A percentile compares a stretch with the other conserved stretches of the same genome.
Evolutionary conservation across 2,113 vertebrate genomes (phyloP).

Genomic region (Toxotes chatareus): DNA sequence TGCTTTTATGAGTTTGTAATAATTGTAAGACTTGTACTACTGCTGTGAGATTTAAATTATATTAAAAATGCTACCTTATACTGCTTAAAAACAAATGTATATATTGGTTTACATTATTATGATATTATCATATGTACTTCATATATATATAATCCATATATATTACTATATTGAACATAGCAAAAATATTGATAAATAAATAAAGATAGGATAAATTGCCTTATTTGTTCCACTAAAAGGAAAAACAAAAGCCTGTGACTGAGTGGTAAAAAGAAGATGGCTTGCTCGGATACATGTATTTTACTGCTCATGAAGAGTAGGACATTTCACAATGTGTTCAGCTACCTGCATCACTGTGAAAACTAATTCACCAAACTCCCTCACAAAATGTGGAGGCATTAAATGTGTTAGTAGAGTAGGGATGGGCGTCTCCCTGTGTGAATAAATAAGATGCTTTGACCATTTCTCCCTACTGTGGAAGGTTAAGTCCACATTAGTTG

Average conservation of each 20-base stretch:
- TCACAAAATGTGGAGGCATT: not conserved
- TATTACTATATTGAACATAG: no score
- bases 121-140: not conserved
- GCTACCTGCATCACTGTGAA: not conserved
- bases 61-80: not conserved
- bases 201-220: not conserved
- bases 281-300: not conserved
- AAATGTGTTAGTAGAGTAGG: not conserved
- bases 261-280: not conserved
- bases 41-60: not conserved
- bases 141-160: not conserved
- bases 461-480: slow-evolving; percentile 28
- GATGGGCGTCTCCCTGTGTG: not conserved
- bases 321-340: not conserved
- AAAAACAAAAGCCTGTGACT: not conserved
- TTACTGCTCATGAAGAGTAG: not conserved
- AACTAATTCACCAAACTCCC: not conserved
- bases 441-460: slow-evolving; percentile 11
- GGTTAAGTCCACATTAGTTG: slow-evolving; percentile 49
- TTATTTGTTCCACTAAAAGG: not conserved
- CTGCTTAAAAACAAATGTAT: not conserved
- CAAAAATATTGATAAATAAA: no score
- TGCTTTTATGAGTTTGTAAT: not conserved
- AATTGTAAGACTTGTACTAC: not conserved
- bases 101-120: not conserved